Conservation (phyloP, 2,888 invertebrate species). For the Trichopoda pennipes region DNA sequence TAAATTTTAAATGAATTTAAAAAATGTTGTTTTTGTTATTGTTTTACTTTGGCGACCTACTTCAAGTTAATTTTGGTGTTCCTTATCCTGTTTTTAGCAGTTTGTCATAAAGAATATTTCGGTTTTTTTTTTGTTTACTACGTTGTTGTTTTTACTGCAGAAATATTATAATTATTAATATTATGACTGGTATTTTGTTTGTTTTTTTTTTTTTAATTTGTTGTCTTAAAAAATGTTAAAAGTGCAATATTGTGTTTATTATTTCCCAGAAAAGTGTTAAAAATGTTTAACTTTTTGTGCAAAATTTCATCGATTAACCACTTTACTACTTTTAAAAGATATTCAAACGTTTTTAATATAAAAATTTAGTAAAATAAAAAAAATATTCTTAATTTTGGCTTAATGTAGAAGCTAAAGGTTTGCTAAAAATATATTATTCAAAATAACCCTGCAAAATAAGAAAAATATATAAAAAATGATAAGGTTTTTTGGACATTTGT, state of each 20-base stretch:
- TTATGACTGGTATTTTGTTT: neutral
- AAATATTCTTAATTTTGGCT: too few relatives aligned
- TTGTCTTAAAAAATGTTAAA: slow-evolving; percentile 45
- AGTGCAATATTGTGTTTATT: slow-evolving; percentile 25
- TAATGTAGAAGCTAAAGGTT: too few relatives aligned
- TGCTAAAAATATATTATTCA: too few relatives aligned
- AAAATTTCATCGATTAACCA: too few relatives aligned
- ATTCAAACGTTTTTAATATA: too few relatives aligned
- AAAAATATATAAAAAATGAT: too few relatives aligned
- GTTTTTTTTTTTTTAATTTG: slow-evolving; percentile 23
- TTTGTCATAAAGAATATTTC: slow-evolving; percentile 25
- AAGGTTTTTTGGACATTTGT: too few relatives aligned
- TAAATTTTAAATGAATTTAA: slow-evolving; percentile 15
- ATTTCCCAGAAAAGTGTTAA: slow-evolving; percentile 11
- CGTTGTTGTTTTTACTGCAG: slow-evolving; percentile 29
- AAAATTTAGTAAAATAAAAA: too few relatives aligned
- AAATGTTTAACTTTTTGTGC: too few relatives aligned
- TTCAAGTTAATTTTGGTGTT: slow-evolving; percentile 31
- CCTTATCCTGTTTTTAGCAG: slow-evolving; percentile 48
- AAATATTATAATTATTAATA: slow-evolving; percentile 3
- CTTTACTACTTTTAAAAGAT: too few relatives aligned
- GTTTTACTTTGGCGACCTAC: slow-evolving; percentile 47
- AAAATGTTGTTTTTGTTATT: neutral
- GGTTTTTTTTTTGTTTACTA: neutral
- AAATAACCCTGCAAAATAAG: too few relatives aligned